Base-by-base conservation (phyloP, 1,140 invertebrate genomes). In the Drosophila kepulauana region DNA sequence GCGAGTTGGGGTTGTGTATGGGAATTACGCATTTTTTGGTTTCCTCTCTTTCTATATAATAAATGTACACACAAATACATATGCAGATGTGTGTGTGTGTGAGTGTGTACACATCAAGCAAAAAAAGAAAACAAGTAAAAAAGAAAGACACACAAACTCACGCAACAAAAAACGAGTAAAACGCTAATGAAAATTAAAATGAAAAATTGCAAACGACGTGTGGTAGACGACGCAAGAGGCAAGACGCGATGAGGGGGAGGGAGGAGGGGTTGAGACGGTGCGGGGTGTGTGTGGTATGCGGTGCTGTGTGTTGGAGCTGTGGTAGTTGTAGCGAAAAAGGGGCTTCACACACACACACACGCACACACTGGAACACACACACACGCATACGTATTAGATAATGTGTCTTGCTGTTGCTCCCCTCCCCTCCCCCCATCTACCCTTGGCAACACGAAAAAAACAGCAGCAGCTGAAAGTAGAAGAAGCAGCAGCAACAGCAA, bases 111-210 rank as follows among this genome's bases (percentile, higher is more conserved):
- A 33, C 43, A 16, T 4, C 25, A 33, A 25, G 20, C 20, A 25
- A 25, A 48, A 62, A 49, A 48, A 13, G 3, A 10, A 33, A 46
- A 49, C 15, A 13, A 45, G 20, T 5, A 38, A 57, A 52, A 51
- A 57, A 30, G 28, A 48, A 71, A 66, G 7, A 54, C 30, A 58
- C 58, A 38, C 66, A 67, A 30, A 71, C 66, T 57, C 43, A 74
- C 64, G 20, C 48, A 58, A 70, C 30, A 79, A 78, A 82, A 89
- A 79, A 78, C 78, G 86, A 89, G 85, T 69, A 88, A 88, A 87
- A 91, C 86, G 90, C 90, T 91, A 92, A 92, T 92, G 91, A 92
- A 92, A 92, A 92, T 92, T 92, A 92, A 92, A 92, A 92, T 92
- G 91, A 92, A 92, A 92, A 92, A 92, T 92, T 91, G 91, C 81